phyloP scores from a whole-genome alignment of 2,797 vertebrate genomes.

The Emydoidea blandingii region DNA sequence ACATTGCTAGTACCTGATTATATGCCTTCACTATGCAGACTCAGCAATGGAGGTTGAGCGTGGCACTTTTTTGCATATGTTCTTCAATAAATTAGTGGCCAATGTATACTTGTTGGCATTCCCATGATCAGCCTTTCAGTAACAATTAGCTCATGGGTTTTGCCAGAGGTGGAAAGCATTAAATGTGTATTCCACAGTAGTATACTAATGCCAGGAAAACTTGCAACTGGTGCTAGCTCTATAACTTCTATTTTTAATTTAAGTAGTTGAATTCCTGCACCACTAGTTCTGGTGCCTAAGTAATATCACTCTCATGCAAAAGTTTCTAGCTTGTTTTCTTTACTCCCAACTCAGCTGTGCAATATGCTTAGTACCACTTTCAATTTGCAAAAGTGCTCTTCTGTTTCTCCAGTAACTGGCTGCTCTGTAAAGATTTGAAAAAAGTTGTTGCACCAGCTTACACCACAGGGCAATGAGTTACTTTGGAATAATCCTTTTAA shows the following conservation, averaged over 20 bases:
- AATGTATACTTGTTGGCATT: constrained; percentile 49
- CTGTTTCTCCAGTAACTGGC: background rate
- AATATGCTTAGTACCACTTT: background rate
- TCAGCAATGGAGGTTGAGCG: background rate
- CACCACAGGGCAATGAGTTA: background rate
- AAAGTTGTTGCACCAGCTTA: background rate
- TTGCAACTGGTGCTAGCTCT: constrained; percentile 8
- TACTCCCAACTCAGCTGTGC: background rate
- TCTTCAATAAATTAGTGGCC: background rate
- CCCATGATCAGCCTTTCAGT: constrained; percentile 23
- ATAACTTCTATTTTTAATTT: constrained; percentile 18
- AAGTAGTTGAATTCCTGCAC: constrained; percentile 15
- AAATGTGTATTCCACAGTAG: constrained; percentile 40
- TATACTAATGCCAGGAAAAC: background rate
- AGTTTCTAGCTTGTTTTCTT: background rate
- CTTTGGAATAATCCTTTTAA: constrained; percentile 1
- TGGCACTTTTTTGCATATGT: background rate
- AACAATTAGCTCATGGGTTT: constrained; percentile 19
- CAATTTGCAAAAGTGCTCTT: background rate
- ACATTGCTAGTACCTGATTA: background rate
- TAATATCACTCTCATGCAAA: background rate
- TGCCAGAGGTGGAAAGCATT: constrained; percentile 31
- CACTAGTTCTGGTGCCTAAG: background rate
- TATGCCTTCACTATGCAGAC: background rate
- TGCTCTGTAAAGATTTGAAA: background rate